These are phyloP conservation scores for Pipa parva DNA, from an alignment of 2,113 vertebrate genomes.

Conservation along the genomic window DNA sequence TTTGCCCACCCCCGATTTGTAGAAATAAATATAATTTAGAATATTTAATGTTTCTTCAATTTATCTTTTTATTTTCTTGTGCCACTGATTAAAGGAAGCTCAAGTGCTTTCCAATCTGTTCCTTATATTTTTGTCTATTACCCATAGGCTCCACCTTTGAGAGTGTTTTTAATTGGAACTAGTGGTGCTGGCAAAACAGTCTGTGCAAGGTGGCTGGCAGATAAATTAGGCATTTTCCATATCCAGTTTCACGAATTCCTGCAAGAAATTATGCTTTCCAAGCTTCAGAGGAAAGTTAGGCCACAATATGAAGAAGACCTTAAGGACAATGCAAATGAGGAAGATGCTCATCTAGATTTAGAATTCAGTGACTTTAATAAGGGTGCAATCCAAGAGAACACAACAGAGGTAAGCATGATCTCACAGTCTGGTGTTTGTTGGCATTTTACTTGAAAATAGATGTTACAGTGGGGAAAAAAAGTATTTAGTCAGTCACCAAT, in stretches of 20 bases:
- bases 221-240: conserved; percentile 82
- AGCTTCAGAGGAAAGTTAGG: conserved; percentile 67
- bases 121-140: conserved; percentile 5
- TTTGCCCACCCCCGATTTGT: too few relatives aligned
- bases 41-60: too few relatives aligned
- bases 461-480: too few relatives aligned
- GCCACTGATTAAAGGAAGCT: too few relatives aligned
- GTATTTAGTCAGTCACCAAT: too few relatives aligned
- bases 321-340: conserved; percentile 58
- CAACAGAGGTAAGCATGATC: conserved; percentile 3
- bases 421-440: too few relatives aligned
- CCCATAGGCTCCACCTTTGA: conserved; percentile 76
- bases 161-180: conserved; percentile 75
- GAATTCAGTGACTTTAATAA: conserved; percentile 10
- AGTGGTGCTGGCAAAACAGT: conserved; percentile 81
- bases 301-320: conserved; percentile 64
- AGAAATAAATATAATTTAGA: too few relatives aligned
- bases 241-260: conserved; percentile 86
- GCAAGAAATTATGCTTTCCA: conserved; percentile 78
- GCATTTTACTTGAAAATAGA: too few relatives aligned
- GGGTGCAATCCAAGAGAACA: neutral
- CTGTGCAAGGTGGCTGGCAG: conserved; percentile 70
- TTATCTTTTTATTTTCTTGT: too few relatives aligned
- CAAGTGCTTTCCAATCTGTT: too few relatives aligned
- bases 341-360: conserved; percentile 44